Evolutionary conservation across 2,113 vertebrate genomes (phyloP).

Genomic region (Phylloscopus trochiloides): DNA sequence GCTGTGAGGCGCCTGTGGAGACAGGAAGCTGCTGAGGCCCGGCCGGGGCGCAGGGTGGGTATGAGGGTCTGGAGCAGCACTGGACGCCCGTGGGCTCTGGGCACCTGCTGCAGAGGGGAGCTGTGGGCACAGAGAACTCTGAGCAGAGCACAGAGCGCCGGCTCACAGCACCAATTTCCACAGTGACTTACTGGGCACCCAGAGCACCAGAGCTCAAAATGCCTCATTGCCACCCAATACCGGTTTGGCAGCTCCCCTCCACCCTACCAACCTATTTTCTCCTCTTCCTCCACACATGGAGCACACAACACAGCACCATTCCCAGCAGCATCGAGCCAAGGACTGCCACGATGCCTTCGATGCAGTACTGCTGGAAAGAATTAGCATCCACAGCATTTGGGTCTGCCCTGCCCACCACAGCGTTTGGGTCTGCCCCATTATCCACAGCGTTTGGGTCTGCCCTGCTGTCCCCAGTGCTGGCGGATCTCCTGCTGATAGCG

Average conservation of each 20-base stretch:
- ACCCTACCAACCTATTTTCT: neutral
- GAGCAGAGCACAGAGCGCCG: accelerated
- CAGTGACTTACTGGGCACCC: neutral
- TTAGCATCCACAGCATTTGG: neutral
- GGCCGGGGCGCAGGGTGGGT: accelerated
- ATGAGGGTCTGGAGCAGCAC: accelerated
- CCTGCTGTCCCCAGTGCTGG: accelerated
- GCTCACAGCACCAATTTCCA: neutral
- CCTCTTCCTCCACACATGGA: neutral
- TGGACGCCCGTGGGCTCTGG: accelerated
- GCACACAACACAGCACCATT: neutral
- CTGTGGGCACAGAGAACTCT: neutral
- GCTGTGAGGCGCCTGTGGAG: neutral
- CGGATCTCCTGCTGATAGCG: neutral
- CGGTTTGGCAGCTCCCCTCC: neutral
- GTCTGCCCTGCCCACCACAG: neutral
- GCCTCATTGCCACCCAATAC: neutral
- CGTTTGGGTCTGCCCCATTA: accelerated
- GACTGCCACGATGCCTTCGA: neutral
- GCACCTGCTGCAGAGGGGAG: neutral
- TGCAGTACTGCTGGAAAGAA: neutral
- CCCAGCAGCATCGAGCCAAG: neutral
- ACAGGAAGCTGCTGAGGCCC: neutral
- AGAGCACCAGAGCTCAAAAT: neutral
- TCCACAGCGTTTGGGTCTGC: neutral